A percentile compares a stretch with the other conserved stretches of the same genome.
phyloP scores from a whole-genome alignment of 2,797 vertebrate genomes.

The Lutjanus campechanus region DNA sequence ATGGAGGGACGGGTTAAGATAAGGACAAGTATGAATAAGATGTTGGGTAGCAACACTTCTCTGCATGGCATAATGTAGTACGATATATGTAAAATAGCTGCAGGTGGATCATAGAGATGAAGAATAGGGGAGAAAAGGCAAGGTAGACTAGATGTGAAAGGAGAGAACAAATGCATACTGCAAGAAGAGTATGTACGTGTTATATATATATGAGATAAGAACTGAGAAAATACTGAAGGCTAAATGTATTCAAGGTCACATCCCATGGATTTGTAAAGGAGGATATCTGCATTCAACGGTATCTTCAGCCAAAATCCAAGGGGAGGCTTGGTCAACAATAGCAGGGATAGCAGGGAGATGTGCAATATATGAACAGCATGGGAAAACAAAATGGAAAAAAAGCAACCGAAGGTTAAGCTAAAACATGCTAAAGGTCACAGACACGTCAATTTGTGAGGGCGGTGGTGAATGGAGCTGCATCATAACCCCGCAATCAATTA shows the following conservation, averaged over 20 bases:
- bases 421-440: slow-evolving; percentile 55
- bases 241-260: slow-evolving; percentile 69
- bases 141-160: slow-evolving; percentile 2
- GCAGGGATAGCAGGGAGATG: slow-evolving; percentile 25
- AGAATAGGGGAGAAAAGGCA: slow-evolving; percentile 5
- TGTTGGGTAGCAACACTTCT: slow-evolving; percentile 29
- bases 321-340: slow-evolving; percentile 57
- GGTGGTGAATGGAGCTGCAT: slow-evolving; percentile 21
- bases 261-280: slow-evolving; percentile 62
- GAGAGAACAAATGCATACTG: slow-evolving; percentile 8
- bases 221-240: slow-evolving; percentile 23
- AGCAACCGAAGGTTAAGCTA: slow-evolving; percentile 33
- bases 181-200: neutral
- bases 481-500: slow-evolving; percentile 23
- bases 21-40: slow-evolving; percentile 49
- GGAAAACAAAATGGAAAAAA: slow-evolving; percentile 24
- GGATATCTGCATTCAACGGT: slow-evolving; percentile 61
- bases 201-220: slow-evolving; percentile 25
- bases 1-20: slow-evolving; percentile 30
- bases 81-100: slow-evolving; percentile 53
- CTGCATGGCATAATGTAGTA: slow-evolving; percentile 32
- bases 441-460: slow-evolving; percentile 20
- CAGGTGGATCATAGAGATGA: slow-evolving; percentile 41
- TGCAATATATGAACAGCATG: slow-evolving; percentile 31
- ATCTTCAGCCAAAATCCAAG: slow-evolving; percentile 35